phyloP scores from a whole-genome alignment of 2,797 vertebrate species.

The Scarus forsteni region DNA sequence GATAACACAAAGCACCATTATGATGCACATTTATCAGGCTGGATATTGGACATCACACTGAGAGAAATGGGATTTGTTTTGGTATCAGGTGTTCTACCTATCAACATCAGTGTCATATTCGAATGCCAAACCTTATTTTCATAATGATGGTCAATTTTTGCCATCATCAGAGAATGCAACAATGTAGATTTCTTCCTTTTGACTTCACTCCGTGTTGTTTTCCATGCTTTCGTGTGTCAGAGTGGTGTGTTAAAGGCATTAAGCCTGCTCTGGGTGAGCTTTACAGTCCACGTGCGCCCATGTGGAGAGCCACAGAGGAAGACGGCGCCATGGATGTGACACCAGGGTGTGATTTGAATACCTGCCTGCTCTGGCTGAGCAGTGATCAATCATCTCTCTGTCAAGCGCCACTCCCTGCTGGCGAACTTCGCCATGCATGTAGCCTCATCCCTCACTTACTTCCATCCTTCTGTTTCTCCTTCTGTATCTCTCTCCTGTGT shows the following conservation, averaged over 20 bases:
- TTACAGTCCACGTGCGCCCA: constrained; percentile 32
- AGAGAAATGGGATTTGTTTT: too few species aligned
- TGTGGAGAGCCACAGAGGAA: constrained; percentile 43
- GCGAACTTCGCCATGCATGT: constrained; percentile 57
- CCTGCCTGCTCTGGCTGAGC: constrained; percentile 72
- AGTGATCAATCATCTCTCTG: constrained; percentile 79
- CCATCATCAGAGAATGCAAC: neutral
- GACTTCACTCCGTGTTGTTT: neutral
- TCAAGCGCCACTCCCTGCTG: constrained; percentile 70
- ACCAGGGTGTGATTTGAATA: constrained; percentile 79
- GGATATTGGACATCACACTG: too few species aligned
- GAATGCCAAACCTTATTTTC: neutral
- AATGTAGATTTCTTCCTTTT: neutral
- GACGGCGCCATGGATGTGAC: constrained; percentile 61
- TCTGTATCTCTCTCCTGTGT: constrained; percentile 22
- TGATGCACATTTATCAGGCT: too few species aligned
- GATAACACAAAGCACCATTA: too few species aligned
- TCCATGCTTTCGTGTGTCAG: constrained; percentile 14
- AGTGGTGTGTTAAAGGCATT: constrained; percentile 7
- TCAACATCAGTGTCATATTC: too few species aligned
- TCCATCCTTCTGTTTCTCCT: constrained; percentile 29
- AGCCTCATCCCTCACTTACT: constrained; percentile 35
- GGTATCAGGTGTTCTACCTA: too few species aligned
- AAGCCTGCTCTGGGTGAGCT: constrained; percentile 43
- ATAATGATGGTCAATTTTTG: neutral